Conservation (phyloP, 2,888 invertebrate species). For the Nycteola revayana region DNA sequence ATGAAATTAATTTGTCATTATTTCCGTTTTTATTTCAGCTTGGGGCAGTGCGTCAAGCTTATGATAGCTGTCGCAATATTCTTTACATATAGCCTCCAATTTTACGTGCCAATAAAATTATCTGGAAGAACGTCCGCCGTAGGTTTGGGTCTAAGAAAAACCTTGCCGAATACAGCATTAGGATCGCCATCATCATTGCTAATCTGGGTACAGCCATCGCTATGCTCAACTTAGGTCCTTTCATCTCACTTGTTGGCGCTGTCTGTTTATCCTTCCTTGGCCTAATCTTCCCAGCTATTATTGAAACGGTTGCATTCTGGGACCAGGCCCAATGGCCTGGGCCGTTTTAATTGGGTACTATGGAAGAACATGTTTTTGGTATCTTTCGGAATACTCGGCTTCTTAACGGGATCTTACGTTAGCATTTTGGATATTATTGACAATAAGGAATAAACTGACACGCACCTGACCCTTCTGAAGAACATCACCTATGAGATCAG, state of each 20-base stretch:
- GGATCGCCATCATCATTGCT: conserved; percentile 85
- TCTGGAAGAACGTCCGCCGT: conserved; percentile 93
- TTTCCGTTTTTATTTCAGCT: conserved; percentile 62
- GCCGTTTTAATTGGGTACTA: conserved; percentile 87
- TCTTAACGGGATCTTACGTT: conserved; percentile 90
- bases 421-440: conserved; percentile 88
- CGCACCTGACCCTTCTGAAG: too few relatives aligned
- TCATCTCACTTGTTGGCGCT: conserved; percentile 97
- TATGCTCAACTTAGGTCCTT: conserved; percentile 94
- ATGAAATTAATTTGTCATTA: too few relatives aligned
- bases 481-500: too few relatives aligned
- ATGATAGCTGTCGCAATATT: conserved; percentile 96
- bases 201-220: conserved; percentile 91
- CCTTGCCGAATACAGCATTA: conserved; percentile 88
- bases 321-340: conserved; percentile 86
- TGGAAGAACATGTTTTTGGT: conserved; percentile 89
- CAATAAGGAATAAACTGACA: conserved; percentile 44
- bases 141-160: conserved; percentile 86
- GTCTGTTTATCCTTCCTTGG: conserved; percentile 95
- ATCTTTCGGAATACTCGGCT: conserved; percentile 88
- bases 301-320: conserved; percentile 94
- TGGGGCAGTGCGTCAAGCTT: conserved; percentile 90
- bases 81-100: conserved; percentile 97
- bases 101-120: conserved; percentile 98
- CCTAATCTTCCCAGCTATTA: conserved; percentile 94